Evolutionary conservation across 1,140 invertebrate species (phyloP).

Genomic region (Apis dorsata): DNA sequence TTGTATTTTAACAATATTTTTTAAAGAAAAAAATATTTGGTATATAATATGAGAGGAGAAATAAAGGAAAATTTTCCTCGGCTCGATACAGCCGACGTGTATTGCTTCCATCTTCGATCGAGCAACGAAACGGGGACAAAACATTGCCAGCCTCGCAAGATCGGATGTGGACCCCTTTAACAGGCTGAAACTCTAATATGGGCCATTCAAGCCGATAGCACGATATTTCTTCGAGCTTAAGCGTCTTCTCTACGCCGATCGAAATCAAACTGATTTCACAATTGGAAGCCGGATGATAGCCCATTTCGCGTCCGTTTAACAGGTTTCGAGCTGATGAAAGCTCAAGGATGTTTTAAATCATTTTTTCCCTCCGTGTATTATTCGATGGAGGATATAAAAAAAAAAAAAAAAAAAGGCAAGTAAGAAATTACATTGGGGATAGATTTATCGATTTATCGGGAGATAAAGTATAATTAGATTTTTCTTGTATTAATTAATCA

Average conservation of each 20-base stretch:
- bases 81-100: not conserved
- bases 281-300: not conserved
- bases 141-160: slow-evolving; percentile 54
- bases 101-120: not conserved
- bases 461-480: not conserved
- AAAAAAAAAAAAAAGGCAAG: too few relatives aligned
- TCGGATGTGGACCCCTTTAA: slow-evolving; percentile 75
- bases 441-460: too few relatives aligned
- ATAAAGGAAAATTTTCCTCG: not conserved
- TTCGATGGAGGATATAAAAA: not conserved
- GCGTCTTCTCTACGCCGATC: not conserved
- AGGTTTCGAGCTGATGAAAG: not conserved
- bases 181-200: slow-evolving; percentile 72
- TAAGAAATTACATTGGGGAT: too few relatives aligned
- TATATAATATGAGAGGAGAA: too few relatives aligned
- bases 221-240: slow-evolving; percentile 50
- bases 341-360: not conserved
- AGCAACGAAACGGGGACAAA: slow-evolving; percentile 43
- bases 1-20: not conserved
- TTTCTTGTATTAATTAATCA: not conserved
- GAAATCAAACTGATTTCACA: too few relatives aligned
- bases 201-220: slow-evolving; percentile 76
- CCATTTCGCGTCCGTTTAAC: not conserved
- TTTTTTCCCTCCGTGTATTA: not conserved
- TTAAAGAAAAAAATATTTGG: not conserved